Evolutionary conservation across 2,888 invertebrate genomes (phyloP).

Genomic region (Allolobophora icterica): DNA sequence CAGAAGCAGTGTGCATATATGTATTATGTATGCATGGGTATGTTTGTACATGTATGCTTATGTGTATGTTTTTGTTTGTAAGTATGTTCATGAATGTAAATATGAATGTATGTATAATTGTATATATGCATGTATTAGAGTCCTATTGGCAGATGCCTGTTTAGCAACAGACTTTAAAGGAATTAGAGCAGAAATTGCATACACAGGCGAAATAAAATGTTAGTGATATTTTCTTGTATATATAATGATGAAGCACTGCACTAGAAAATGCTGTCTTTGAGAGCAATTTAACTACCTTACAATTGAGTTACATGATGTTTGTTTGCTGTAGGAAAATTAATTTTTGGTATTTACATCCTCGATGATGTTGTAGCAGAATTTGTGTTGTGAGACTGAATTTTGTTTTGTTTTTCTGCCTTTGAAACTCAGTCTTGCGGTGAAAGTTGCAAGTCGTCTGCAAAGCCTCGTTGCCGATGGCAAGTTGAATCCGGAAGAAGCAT

Average conservation of each 20-base stretch:
- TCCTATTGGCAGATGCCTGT: background rate
- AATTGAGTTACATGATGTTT: no score
- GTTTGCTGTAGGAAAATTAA: no score
- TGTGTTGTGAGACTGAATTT: background rate
- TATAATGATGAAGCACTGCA: background rate
- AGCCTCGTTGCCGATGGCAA: background rate
- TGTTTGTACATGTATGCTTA: background rate
- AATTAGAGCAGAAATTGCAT: background rate
- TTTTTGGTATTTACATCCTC: no score
- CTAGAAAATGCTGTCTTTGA: no score
- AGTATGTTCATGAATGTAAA: background rate
- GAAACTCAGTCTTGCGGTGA: background rate
- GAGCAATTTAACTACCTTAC: no score
- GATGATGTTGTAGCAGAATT: no score
- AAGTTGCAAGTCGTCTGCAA: conserved; percentile 9
- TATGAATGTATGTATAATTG: background rate
- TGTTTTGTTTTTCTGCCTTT: background rate
- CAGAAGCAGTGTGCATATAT: background rate
- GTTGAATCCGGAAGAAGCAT: conserved; percentile 73
- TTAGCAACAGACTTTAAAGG: background rate
- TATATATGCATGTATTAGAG: background rate
- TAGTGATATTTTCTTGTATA: background rate
- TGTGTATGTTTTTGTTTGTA: background rate
- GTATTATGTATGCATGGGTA: no score
- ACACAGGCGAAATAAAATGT: background rate